These are phyloP conservation scores for Sycophaga agraensis DNA, from an alignment of 1,140 invertebrate genomes.

Conservation along the genomic window DNA sequence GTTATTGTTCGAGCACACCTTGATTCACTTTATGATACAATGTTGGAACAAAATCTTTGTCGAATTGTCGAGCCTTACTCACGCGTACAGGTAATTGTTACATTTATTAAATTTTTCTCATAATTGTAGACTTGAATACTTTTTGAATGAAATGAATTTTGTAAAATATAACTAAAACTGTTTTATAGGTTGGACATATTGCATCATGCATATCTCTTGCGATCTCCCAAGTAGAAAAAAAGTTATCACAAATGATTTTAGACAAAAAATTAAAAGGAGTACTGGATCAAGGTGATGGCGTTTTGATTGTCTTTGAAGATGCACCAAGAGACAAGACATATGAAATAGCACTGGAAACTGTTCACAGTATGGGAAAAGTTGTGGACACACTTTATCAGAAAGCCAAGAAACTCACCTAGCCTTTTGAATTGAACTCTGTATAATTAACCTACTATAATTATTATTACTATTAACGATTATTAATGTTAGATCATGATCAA, in stretches of 20 bases:
- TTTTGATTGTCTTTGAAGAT: constrained; percentile 96
- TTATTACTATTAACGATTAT: constrained; percentile 39
- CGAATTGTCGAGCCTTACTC: constrained; percentile 93
- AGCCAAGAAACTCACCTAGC: constrained; percentile 96
- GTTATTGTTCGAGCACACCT: constrained; percentile 95
- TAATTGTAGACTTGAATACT: too few relatives aligned
- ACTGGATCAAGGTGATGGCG: constrained; percentile 95
- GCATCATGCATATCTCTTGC: constrained; percentile 86
- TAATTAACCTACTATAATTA: constrained; percentile 47
- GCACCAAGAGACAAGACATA: constrained; percentile 95
- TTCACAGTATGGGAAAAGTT: constrained; percentile 98
- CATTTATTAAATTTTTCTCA: neutral
- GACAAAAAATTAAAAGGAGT: constrained; percentile 98
- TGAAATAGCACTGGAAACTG: constrained; percentile 93
- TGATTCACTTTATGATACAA: constrained; percentile 94
- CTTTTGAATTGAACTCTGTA: constrained; percentile 47
- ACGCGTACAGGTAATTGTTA: constrained; percentile 2
- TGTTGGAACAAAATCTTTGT: constrained; percentile 98
- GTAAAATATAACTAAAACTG: neutral
- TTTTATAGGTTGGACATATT: constrained; percentile 71
- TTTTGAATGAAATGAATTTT: neutral
- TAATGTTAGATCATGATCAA: constrained; percentile 28
- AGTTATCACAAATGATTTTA: constrained; percentile 99
- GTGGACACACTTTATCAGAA: constrained; percentile 98
- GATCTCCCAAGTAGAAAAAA: constrained; percentile 93